Evolutionary conservation across 2,113 vertebrate genomes (phyloP), one percentile per base, ranked within the genome.

Genomic region (Mastomys coucha): DNA sequence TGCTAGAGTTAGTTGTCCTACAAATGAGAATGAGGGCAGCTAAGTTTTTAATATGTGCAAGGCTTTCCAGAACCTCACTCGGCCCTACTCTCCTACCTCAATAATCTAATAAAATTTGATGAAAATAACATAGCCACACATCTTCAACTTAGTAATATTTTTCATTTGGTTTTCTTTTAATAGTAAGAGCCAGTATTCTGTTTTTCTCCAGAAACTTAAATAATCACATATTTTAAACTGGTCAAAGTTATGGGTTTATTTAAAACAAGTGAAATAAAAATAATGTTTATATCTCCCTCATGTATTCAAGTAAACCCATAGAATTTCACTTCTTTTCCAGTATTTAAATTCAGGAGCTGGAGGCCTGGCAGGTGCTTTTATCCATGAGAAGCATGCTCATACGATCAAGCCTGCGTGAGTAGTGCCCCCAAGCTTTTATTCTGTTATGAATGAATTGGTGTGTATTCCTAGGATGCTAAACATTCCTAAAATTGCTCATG

Each of bases 341-440:
- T 99, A 99, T 97, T 91, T 99, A 87, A 99, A 99, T 96, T 99
- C 99, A 31, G 99, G 99, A 87, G 99, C 99, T 36, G 99, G 99
- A 49, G 99, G 99, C 36, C 91, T 99, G 0, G 99, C 98, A 10
- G 99, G 98, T 77, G 99, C 99, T 0, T 99, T 99, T 88, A 97
- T 99, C 97, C 99, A 99, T 36, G 98, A 99, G 97, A 99, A 99
- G 28, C 99, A 99, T 96, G 97, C 96, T 70, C n/a, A 97, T 88
- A 98, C 95, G 2, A 85, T 99, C 96, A 99, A 99, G 98, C 99
- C 99, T 36, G 82, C 96, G 99, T 99, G 98, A 99, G 99, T 99
- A 97, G 53, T 2, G 88, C 81, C 70, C 95, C 70, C 36, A 19
- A 8, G 70, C 36, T 89, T 31, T 93, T 94, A 42, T 96, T 88